Evolutionary conservation across 2,888 invertebrate species (phyloP).

Genomic region (Agrochola lota): DNA sequence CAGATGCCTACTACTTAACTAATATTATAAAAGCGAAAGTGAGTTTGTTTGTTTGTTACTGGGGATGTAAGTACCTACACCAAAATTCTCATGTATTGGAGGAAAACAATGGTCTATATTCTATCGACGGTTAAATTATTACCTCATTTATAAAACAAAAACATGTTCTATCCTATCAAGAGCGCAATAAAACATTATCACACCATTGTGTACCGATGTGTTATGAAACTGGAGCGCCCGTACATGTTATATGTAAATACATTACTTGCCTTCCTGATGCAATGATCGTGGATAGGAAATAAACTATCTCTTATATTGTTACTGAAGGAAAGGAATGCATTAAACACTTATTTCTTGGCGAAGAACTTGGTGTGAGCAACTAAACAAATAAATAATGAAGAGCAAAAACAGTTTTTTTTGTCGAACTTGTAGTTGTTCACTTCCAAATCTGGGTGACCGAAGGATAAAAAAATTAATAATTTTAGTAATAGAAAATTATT

Average conservation of each 20-base stretch:
- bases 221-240: conserved; percentile 70
- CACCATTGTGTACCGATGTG: conserved; percentile 62
- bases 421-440: neutral
- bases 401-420: neutral
- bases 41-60: too few relatives aligned
- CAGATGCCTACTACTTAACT: too few relatives aligned
- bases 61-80: too few relatives aligned
- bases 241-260: conserved; percentile 33
- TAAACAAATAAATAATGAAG: neutral
- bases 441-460: neutral
- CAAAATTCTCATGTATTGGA: too few relatives aligned
- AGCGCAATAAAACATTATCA: conserved; percentile 45
- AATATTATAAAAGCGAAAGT: too few relatives aligned
- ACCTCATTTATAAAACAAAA: conserved; percentile 15
- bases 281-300: conserved; percentile 43
- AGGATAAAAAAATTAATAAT: neutral
- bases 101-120: neutral
- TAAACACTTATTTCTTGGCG: neutral
- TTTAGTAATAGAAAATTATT: neutral
- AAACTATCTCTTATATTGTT: conserved; percentile 2
- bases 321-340: neutral
- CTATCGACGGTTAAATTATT: conserved; percentile 28
- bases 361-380: neutral
- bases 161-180: conserved; percentile 21
- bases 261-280: conserved; percentile 33